phyloP scores from a whole-genome alignment of 2,797 vertebrate species.

The Decapterus maruadsi region DNA sequence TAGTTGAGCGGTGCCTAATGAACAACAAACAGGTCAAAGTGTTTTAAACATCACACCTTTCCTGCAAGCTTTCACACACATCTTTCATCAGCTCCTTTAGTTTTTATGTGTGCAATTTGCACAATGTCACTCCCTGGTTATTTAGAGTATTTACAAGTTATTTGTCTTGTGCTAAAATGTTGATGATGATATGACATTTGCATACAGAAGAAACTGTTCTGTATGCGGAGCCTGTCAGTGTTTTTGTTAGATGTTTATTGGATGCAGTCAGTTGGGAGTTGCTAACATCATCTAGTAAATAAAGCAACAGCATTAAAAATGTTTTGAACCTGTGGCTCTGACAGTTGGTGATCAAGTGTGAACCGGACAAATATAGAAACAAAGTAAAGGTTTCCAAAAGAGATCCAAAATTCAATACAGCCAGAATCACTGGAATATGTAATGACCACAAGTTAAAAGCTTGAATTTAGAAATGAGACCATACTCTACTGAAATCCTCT shows the following conservation, averaged over 20 bases:
- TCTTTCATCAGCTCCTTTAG: neutral
- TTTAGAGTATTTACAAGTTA: neutral
- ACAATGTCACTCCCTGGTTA: neutral
- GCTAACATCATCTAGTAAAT: neutral
- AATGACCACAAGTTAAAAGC: constrained; percentile 18
- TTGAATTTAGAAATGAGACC: neutral
- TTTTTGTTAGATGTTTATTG: neutral
- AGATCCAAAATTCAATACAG: neutral
- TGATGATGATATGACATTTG: neutral
- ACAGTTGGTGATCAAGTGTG: neutral
- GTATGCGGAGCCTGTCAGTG: neutral
- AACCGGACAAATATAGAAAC: neutral
- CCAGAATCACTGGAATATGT: neutral
- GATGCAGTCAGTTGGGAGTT: neutral
- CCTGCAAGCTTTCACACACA: constrained; percentile 21
- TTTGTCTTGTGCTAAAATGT: neutral
- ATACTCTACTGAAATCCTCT: neutral
- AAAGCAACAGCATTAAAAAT: neutral
- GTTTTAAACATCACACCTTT: constrained; percentile 3
- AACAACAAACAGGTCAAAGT: constrained; percentile 19
- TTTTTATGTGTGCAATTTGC: neutral
- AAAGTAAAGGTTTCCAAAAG: neutral
- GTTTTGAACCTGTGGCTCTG: neutral
- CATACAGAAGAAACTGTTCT: neutral
- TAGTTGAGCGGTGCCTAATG: neutral